Base-by-base conservation (phyloP, 2,888 invertebrate species). In the Oligia fasciuncula region DNA sequence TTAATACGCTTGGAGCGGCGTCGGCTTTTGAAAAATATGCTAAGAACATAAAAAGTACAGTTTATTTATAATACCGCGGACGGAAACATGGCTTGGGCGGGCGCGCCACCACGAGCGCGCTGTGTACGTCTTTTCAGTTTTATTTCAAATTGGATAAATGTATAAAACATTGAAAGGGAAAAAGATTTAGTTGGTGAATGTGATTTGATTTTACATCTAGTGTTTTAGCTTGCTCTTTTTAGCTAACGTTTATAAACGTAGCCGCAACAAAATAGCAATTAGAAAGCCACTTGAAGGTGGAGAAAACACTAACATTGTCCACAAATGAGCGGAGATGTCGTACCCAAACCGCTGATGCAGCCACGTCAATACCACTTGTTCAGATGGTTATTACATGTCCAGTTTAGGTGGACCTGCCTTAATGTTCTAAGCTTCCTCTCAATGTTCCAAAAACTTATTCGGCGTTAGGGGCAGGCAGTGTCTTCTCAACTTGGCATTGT, bases 81-180 rank as follows among this genome's bases (percentile, higher is more conserved):
- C 93, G 92, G 91, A 91, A 94, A 97, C 96, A 96, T 87, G 96
- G 90, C 92, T 94, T 94, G 95, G 97, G 97, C 96, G 96, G 97
- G 93, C 88, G 90, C 90, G 89, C 89, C 84, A 51, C 80, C 85
- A 82, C 88, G 88, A 89, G 85, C 80, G 86, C 86, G 86, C 88
- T 87, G 90, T 91, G 89, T 91, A 83, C 89, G 91, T 93, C 94
- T 94, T 94, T 92, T 90, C 92, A 92, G 88, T 88, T 86, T 89
- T 89, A 89, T 93, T 94, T 94, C 92, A 90, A 93, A 93, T 92
- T 93, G 91, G 89, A 91, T 90, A 90, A 91, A 94, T 92, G 90
- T 89, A 91, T 93, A 91, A 93, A 91, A 91, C 92, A 92, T 91
- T 90, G 77, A 63, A 71, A 77, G 70, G 75, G 76, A 69, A 83